Evolutionary conservation across 2,113 vertebrate species (phyloP), one percentile per base, ranked within the genome.

Genomic region (Echinops telfairi): DNA sequence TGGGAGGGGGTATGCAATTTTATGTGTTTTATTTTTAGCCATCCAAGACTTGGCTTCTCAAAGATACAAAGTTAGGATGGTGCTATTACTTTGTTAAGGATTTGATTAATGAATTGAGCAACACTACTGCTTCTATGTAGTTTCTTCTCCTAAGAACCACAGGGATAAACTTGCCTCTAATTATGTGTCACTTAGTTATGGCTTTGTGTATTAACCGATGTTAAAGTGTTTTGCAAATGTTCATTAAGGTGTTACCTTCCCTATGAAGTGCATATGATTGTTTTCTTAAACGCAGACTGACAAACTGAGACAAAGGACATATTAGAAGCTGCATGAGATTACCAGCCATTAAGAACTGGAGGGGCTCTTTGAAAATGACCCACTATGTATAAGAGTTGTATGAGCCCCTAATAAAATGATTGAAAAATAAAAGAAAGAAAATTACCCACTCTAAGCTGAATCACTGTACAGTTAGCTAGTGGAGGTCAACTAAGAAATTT

Each of bases 21-120:
- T 73, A 82, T 88, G 43, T 68, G 36, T 64, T 87, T 93, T 95
- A 93, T 92, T 94, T 96, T 91, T 94, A 95, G 89, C 25, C 17
- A 75, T 92, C 84, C 87, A 78, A 91, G 84, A 80, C 62, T 91
- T 90, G 33, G 47, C 93, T 94, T 90, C 77, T 90, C 81, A 85
- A 92, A 73, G 71, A 38, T 53, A 92, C 76, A 92, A 88, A 77
- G 68, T 64, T 80, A 83, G 81, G 36, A 91, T 89, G 22, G 38
- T 91, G 60, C 68, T 76, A 81, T 43, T 43, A 3, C 47, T 85
- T 93, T 87, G 38, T 92, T 38, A 93, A 84, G 75, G 95, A 94
- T 91, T 89, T 95, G 77, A 91, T 83, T 87, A 75, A 16, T 68
- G 91, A 85, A 89, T 87, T 62, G 68, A 81, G 19, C 40, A 85